Conservation (phyloP, 2,113 vertebrate genomes). For the Ochotona curzoniae region DNA sequence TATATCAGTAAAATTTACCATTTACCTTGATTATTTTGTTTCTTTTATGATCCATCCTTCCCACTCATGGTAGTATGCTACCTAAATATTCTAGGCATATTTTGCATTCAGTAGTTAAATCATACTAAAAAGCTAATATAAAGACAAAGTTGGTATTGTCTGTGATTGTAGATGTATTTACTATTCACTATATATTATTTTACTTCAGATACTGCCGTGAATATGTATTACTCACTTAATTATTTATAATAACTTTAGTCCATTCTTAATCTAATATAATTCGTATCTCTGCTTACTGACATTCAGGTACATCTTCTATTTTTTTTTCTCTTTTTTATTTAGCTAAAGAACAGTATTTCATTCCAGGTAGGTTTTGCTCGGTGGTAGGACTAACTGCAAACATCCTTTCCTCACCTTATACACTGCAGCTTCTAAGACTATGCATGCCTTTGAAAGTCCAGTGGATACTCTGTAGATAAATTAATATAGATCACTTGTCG, state of each 20-base stretch:
- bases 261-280: conserved; percentile 87
- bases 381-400: conserved; percentile 86
- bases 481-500: conserved; percentile 78
- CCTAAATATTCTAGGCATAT: conserved; percentile 81
- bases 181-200: conserved; percentile 75
- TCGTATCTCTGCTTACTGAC: conserved; percentile 87
- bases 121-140: conserved; percentile 77
- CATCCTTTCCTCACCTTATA: conserved; percentile 73
- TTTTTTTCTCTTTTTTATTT: conserved; percentile 89
- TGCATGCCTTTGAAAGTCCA: conserved; percentile 86
- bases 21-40: conserved; percentile 78
- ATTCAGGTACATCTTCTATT: conserved; percentile 93
- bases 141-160: conserved; percentile 67
- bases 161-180: conserved; percentile 71
- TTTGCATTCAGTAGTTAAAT: conserved; percentile 81
- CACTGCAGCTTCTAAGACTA: conserved; percentile 79
- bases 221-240: conserved; percentile 80
- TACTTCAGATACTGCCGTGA: conserved; percentile 74
- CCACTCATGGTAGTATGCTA: conserved; percentile 79
- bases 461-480: conserved; percentile 77
- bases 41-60: conserved; percentile 13
- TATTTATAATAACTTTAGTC: conserved; percentile 82
- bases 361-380: conserved; percentile 97
- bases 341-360: conserved; percentile 99
- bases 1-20: conserved; percentile 74